Evolutionary conservation across 2,797 vertebrate genomes (phyloP).

Genomic region (Cyprinodon diabolis): DNA sequence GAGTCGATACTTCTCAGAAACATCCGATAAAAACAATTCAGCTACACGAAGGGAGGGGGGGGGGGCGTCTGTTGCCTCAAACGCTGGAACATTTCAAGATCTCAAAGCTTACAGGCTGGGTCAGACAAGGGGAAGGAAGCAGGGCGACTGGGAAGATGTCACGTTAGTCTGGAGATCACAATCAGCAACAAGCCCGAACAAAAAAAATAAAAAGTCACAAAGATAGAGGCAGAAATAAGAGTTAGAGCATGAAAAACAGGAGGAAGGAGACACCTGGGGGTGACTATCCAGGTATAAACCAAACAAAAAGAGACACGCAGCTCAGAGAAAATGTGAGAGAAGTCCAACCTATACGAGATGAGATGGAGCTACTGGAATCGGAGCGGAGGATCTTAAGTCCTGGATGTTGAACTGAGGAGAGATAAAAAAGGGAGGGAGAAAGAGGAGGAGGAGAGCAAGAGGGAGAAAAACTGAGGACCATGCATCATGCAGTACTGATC

Average conservation of each 20-base stretch:
- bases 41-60: conserved; percentile 19
- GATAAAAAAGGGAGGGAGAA: conserved; percentile 68
- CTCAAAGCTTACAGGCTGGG: conserved; percentile 20
- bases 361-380: conserved; percentile 95
- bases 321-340: conserved; percentile 58
- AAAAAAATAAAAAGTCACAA: conserved; percentile 34
- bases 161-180: conserved; percentile 71
- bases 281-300: conserved; percentile 28
- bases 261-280: conserved; percentile 12
- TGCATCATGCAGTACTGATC: conserved; percentile 82
- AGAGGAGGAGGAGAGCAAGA: conserved; percentile 53
- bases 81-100: conserved; percentile 27
- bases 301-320: conserved; percentile 19
- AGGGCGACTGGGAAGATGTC: conserved; percentile 43
- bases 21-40: conserved; percentile 3
- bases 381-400: conserved; percentile 96
- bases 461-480: conserved; percentile 80
- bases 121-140: conserved; percentile 33
- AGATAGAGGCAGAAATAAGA: conserved; percentile 20
- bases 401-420: conserved; percentile 92
- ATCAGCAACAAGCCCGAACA: conserved; percentile 62
- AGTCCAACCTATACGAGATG: conserved; percentile 95
- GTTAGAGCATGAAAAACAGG: conserved; percentile 3
- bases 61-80: conserved; percentile 22
- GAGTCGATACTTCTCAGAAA: conserved; percentile 6